These are phyloP conservation scores for Bellardia bayeri DNA, from an alignment of 2,888 invertebrate species.

Conservation along the genomic window DNA sequence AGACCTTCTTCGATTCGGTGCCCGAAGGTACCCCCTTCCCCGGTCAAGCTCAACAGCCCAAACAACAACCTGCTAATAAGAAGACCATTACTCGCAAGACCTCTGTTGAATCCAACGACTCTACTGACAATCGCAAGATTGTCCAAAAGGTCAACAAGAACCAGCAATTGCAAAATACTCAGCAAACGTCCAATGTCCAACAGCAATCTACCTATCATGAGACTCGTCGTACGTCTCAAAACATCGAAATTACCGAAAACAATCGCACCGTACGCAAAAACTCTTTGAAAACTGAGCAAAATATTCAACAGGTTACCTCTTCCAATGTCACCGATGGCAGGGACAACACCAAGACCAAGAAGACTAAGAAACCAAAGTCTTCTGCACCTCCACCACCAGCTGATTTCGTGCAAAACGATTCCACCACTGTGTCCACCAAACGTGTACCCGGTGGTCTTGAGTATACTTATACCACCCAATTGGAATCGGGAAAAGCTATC, in stretches of 20 bases:
- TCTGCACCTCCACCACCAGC: constrained; percentile 83
- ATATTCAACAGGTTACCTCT: constrained; percentile 78
- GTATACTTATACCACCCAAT: constrained; percentile 81
- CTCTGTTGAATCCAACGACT: constrained; percentile 81
- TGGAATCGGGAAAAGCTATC: constrained; percentile 82
- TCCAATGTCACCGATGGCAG: constrained; percentile 73
- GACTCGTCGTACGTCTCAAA: constrained; percentile 80
- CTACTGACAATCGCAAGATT: constrained; percentile 79
- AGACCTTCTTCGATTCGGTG: constrained; percentile 83
- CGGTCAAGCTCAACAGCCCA: constrained; percentile 67
- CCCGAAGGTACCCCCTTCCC: constrained; percentile 78
- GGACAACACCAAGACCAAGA: constrained; percentile 79
- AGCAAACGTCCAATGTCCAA: constrained; percentile 76
- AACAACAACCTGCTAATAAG: constrained; percentile 76
- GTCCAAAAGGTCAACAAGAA: constrained; percentile 79
- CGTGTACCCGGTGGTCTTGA: constrained; percentile 83
- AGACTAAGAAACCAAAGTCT: constrained; percentile 79
- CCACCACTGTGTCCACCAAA: constrained; percentile 80
- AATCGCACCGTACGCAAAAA: constrained; percentile 82
- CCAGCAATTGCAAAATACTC: constrained; percentile 72
- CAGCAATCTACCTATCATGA: constrained; percentile 82
- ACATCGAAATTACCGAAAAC: constrained; percentile 81
- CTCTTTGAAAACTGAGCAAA: constrained; percentile 81
- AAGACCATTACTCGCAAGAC: constrained; percentile 79
- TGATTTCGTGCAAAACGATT: constrained; percentile 81